A percentile compares a stretch with the other conserved stretches of the same genome.
phyloP scores from a whole-genome alignment of 2,113 vertebrate genomes.

The Cololabis saira region DNA sequence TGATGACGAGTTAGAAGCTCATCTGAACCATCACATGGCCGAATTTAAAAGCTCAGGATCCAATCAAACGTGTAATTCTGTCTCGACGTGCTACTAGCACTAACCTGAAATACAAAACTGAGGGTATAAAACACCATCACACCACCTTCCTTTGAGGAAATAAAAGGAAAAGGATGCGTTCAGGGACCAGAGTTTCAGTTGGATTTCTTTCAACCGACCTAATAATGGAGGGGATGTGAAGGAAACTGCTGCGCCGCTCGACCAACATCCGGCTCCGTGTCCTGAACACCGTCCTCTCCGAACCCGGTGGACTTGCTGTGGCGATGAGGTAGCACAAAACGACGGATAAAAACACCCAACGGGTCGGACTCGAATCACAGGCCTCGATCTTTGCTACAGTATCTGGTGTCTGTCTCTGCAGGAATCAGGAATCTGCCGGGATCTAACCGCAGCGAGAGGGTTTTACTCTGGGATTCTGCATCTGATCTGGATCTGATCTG shows the following conservation, averaged over 20 bases:
- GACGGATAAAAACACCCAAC: conserved; percentile 16
- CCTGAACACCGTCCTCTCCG: conserved; percentile 26
- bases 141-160: too few relatives aligned
- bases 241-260: conserved; percentile 29
- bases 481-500: too few relatives aligned
- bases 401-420: conserved; percentile 59
- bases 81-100: conserved; percentile 6
- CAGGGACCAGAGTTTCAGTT: too few relatives aligned
- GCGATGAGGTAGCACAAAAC: conserved; percentile 70
- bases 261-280: conserved; percentile 9
- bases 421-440: conserved; percentile 23
- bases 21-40: too few relatives aligned
- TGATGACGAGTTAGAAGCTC: too few relatives aligned
- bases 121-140: too few relatives aligned
- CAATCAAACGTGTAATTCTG: neutral
- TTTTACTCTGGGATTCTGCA: conserved; percentile 10
- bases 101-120: neutral
- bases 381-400: conserved; percentile 75
- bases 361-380: conserved; percentile 57
- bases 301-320: conserved; percentile 38
- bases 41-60: neutral
- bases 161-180: too few relatives aligned
- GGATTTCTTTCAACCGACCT: too few relatives aligned
- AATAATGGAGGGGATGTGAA: too few relatives aligned
- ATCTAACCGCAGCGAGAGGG: neutral